Conservation (phyloP, 1,140 invertebrate species). For the Mercenaria mercenaria region DNA sequence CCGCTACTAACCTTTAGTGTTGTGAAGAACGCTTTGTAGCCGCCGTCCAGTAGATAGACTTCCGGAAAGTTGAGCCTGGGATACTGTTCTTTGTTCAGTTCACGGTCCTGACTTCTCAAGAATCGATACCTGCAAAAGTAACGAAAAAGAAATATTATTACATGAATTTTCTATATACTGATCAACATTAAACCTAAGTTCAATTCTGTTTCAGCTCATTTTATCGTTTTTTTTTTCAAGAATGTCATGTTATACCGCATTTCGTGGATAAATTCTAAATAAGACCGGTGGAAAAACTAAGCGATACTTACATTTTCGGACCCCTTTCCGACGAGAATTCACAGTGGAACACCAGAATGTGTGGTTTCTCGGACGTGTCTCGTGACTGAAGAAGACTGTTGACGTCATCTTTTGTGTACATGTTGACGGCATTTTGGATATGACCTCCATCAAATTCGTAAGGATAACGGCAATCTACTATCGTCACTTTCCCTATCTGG, state of each 20-base stretch:
- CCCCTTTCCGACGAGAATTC: conserved; percentile 98
- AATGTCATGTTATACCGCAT: no score
- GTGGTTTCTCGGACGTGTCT: conserved; percentile 85
- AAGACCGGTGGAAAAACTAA: no score
- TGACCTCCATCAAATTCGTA: conserved; percentile 99
- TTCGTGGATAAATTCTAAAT: neutral
- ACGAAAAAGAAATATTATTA: no score
- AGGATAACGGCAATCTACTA: neutral
- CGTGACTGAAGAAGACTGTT: neutral
- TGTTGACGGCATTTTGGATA: conserved; percentile 93
- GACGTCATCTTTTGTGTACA: conserved; percentile 89
- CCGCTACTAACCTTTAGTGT: no score
- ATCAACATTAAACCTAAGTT: neutral
- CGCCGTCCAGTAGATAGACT: no score
- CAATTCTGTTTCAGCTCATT: no score
- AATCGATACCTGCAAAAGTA: no score
- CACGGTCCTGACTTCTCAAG: no score
- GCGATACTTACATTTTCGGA: conserved; percentile 95
- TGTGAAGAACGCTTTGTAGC: no score
- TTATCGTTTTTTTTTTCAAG: neutral
- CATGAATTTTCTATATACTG: neutral
- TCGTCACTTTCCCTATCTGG: neutral
- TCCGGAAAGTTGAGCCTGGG: no score
- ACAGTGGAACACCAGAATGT: conserved; percentile 98
- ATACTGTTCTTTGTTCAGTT: no score